Evolutionary conservation across 2,888 invertebrate species (phyloP).

Genomic region (Rotaria socialis): DNA sequence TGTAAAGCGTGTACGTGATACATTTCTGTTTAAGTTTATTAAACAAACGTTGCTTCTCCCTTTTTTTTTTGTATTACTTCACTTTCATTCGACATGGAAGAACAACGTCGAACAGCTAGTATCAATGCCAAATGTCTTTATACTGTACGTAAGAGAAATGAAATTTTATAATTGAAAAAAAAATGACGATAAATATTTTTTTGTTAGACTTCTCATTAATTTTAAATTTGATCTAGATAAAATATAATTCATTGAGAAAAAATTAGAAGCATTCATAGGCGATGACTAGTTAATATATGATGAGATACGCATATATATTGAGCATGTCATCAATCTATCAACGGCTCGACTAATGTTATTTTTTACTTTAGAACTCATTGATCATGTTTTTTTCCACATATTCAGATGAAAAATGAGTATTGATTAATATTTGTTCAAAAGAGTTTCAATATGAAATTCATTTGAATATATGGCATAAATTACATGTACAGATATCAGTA

Average conservation of each 20-base stretch:
- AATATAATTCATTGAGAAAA: background rate
- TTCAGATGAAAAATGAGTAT: background rate
- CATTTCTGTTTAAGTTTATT: background rate
- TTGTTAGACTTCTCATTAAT: background rate
- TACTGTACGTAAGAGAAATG: slow-evolving; percentile 6
- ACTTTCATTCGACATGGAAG: background rate
- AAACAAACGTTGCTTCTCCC: background rate
- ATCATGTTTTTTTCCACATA: background rate
- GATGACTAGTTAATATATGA: background rate
- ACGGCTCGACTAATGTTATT: no score
- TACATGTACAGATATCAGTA: background rate
- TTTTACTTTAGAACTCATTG: background rate
- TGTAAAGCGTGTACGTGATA: background rate
- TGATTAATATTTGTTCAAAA: no score
- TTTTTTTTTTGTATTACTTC: background rate
- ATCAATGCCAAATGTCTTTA: background rate
- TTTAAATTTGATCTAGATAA: background rate
- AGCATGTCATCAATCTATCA: background rate
- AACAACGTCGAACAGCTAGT: background rate
- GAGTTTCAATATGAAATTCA: no score
- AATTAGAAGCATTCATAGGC: background rate
- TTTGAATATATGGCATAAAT: background rate
- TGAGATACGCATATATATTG: background rate
- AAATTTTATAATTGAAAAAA: background rate
- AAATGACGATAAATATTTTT: background rate